These are phyloP conservation scores for Epinephelus malabaricus DNA, from an alignment of 2,797 vertebrate species.

Conservation along the genomic window DNA sequence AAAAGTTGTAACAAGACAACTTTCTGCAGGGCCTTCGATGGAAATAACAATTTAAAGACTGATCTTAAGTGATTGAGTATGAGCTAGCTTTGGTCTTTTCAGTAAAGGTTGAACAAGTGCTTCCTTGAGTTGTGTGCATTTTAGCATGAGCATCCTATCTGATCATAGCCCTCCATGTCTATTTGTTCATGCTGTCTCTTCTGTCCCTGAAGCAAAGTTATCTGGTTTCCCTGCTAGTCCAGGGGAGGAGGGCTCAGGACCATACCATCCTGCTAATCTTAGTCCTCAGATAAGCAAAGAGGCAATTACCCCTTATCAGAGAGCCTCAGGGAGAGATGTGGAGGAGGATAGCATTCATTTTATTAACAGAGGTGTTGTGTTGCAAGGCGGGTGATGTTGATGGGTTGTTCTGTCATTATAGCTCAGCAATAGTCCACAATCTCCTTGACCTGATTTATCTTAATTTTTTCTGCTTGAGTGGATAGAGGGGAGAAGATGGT, in stretches of 20 bases:
- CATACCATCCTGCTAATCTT: slow-evolving; percentile 55
- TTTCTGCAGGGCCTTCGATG: too few relatives aligned
- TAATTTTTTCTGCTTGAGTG: slow-evolving; percentile 17
- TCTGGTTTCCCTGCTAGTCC: slow-evolving; percentile 46
- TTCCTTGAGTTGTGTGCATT: background rate
- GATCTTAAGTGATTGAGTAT: background rate
- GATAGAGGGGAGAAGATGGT: background rate
- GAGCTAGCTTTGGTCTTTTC: background rate
- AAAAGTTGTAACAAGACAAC: too few relatives aligned
- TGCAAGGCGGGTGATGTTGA: slow-evolving; percentile 27
- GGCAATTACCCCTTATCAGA: slow-evolving; percentile 77
- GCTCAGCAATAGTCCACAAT: slow-evolving; percentile 36
- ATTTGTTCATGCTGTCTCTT: slow-evolving; percentile 7
- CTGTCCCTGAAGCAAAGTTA: slow-evolving; percentile 43
- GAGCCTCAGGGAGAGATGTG: slow-evolving; percentile 54
- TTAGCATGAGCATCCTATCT: background rate
- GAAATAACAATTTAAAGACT: background rate
- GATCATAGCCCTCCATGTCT: background rate
- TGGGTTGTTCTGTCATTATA: slow-evolving; percentile 49
- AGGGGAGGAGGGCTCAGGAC: slow-evolving; percentile 41
- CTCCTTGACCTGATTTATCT: slow-evolving; percentile 66
- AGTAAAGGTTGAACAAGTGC: background rate
- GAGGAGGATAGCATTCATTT: slow-evolving; percentile 56
- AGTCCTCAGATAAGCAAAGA: slow-evolving; percentile 71
- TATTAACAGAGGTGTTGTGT: slow-evolving; percentile 39